Conservation (phyloP, 2,888 invertebrate genomes). For the Gymnocheta viridis region DNA sequence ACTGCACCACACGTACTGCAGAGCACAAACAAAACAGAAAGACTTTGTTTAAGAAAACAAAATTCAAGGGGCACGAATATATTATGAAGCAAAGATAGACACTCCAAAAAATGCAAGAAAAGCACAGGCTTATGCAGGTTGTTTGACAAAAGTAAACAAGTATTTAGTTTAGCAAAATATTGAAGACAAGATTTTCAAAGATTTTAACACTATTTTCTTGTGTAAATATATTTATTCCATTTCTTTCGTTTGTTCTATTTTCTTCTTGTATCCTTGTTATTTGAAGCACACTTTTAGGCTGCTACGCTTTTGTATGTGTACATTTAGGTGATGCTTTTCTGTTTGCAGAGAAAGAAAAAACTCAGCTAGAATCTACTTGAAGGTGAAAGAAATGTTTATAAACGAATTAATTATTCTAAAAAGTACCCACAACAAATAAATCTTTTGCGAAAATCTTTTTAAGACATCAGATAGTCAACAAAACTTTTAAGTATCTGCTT, state of each 20-base stretch:
- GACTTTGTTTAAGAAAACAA: conserved; percentile 29
- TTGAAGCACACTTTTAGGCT: conserved; percentile 48
- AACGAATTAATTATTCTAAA: conserved; percentile 22
- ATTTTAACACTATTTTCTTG: conserved; percentile 55
- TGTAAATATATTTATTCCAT: conserved; percentile 32
- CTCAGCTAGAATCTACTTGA: conserved; percentile 12
- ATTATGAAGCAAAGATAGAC: neutral
- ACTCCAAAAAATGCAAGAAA: neutral
- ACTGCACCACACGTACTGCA: conserved; percentile 5
- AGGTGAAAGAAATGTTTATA: neutral
- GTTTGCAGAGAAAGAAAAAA: neutral
- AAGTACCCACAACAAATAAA: neutral
- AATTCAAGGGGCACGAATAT: conserved; percentile 30
- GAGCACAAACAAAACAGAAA: neutral
- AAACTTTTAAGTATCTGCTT: neutral
- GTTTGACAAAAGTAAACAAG: conserved; percentile 58
- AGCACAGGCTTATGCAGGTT: conserved; percentile 58
- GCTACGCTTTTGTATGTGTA: neutral
- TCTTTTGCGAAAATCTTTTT: neutral
- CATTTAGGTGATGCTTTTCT: conserved; percentile 13
- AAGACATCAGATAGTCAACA: neutral
- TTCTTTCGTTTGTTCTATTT: neutral
- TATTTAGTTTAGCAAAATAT: conserved; percentile 51
- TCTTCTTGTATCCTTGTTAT: neutral
- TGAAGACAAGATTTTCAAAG: conserved; percentile 56